Percentiles rank a stretch among this genome's conserved stretches.
These are phyloP conservation scores for Caenorhabditis zanzibari DNA, from an alignment of 2,888 invertebrate genomes.

Conservation along the genomic window DNA sequence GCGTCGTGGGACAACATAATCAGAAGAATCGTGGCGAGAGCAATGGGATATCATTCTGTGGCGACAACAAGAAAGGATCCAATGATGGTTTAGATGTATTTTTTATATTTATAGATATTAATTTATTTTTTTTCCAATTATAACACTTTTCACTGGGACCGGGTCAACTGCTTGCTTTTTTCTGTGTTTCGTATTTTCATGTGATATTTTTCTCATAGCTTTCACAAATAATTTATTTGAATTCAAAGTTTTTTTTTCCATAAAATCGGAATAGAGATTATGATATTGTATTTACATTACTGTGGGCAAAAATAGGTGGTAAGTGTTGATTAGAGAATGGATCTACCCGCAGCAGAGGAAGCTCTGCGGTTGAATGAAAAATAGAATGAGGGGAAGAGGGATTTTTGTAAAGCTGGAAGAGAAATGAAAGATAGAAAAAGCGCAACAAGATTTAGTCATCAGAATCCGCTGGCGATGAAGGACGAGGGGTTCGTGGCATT, in stretches of 20 bases:
- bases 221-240: slow-evolving; percentile 49
- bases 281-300: slow-evolving; percentile 31
- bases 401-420: slow-evolving; percentile 44
- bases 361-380: slow-evolving; percentile 52
- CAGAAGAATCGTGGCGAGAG: slow-evolving; percentile 28
- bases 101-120: background rate
- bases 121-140: background rate
- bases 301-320: slow-evolving; percentile 22
- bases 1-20: slow-evolving; percentile 67
- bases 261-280: slow-evolving; percentile 33
- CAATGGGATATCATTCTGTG: slow-evolving; percentile 50
- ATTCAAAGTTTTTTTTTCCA: slow-evolving; percentile 26
- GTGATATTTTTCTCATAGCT: slow-evolving; percentile 29
- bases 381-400: slow-evolving; percentile 38
- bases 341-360: slow-evolving; percentile 53
- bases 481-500: slow-evolving; percentile 77
- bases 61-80: slow-evolving; percentile 37
- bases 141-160: slow-evolving; percentile 14
- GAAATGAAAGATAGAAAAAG: background rate
- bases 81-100: slow-evolving; percentile 46
- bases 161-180: slow-evolving; percentile 49
- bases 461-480: slow-evolving; percentile 53
- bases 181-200: slow-evolving; percentile 8
- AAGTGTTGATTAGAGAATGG: background rate
- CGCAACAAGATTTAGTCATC: slow-evolving; percentile 15